A percentile compares a stretch with the other conserved stretches of the same genome.
phyloP scores from a whole-genome alignment of 2,113 vertebrate genomes.

The Passerina amoena region DNA sequence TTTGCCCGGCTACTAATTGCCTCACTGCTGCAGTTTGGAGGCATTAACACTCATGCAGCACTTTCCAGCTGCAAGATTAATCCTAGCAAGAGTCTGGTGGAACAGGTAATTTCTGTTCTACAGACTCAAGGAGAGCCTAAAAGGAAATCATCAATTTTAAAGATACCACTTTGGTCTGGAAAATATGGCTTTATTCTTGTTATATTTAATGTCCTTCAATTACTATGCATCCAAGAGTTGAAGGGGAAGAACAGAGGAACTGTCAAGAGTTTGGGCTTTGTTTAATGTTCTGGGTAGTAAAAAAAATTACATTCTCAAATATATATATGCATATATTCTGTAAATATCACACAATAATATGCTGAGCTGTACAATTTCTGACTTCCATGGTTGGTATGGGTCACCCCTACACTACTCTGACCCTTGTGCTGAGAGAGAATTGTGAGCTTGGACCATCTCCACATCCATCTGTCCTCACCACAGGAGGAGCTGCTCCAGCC shows the following conservation, averaged over 20 bases:
- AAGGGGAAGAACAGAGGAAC: background rate
- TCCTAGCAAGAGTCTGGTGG: background rate
- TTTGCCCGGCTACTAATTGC: background rate
- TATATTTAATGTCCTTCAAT: background rate
- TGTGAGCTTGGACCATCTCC: background rate
- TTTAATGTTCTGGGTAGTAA: background rate
- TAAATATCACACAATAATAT: background rate
- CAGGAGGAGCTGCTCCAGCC: background rate
- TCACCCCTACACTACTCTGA: background rate
- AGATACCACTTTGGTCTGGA: background rate
- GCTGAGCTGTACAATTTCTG: background rate
- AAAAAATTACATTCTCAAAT: background rate
- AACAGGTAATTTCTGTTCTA: slow-evolving; percentile 14
- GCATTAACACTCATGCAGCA: background rate
- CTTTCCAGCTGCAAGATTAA: background rate
- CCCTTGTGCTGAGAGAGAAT: background rate
- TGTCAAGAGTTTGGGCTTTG: background rate
- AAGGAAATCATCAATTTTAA: background rate
- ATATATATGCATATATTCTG: background rate
- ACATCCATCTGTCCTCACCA: background rate
- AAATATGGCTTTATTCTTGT: background rate
- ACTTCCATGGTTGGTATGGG: background rate
- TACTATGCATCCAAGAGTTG: background rate
- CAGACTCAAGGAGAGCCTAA: background rate
- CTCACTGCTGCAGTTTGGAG: background rate